These are phyloP conservation scores for Drosophila melanica DNA, from an alignment of 1,140 invertebrate genomes.

Conservation along the genomic window DNA sequence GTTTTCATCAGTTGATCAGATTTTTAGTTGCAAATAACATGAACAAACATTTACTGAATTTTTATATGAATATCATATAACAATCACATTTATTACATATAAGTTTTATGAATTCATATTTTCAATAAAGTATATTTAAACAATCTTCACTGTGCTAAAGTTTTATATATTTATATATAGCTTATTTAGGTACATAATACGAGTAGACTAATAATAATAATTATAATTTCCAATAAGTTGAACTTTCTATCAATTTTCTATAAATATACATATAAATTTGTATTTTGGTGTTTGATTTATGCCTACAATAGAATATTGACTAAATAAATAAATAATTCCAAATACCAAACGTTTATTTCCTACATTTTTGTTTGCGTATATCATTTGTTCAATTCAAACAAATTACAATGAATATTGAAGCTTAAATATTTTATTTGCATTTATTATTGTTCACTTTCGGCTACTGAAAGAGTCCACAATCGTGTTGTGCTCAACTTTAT, in stretches of 20 bases:
- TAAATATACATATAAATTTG: slow-evolving; percentile 61
- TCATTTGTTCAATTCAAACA: slow-evolving; percentile 6
- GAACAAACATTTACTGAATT: slow-evolving; percentile 78
- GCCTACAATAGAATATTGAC: slow-evolving; percentile 60
- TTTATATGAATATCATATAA: slow-evolving; percentile 82
- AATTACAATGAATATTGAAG: slow-evolving; percentile 15
- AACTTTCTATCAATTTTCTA: slow-evolving; percentile 55
- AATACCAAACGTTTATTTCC: not conserved
- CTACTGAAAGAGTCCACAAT: slow-evolving; percentile 18
- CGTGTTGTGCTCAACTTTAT: slow-evolving; percentile 37
- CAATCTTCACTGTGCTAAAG: slow-evolving; percentile 59
- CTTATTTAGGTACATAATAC: slow-evolving; percentile 17
- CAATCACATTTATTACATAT: slow-evolving; percentile 64
- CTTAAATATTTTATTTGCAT: slow-evolving; percentile 15
- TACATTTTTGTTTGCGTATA: not conserved
- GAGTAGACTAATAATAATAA: slow-evolving; percentile 38
- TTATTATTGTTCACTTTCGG: slow-evolving; percentile 18
- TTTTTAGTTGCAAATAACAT: slow-evolving; percentile 73
- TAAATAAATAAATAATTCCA: slow-evolving; percentile 46
- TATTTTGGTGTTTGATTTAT: slow-evolving; percentile 74
- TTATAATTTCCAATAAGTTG: slow-evolving; percentile 54
- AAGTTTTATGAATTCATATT: slow-evolving; percentile 32
- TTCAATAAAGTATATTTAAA: slow-evolving; percentile 54
- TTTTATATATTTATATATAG: slow-evolving; percentile 47
- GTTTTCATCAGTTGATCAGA: slow-evolving; percentile 51